A percentile compares a stretch with the other conserved stretches of the same genome.
Evolutionary conservation across 2,113 vertebrate genomes (phyloP).

Genomic region (Oreochromis aureus): DNA sequence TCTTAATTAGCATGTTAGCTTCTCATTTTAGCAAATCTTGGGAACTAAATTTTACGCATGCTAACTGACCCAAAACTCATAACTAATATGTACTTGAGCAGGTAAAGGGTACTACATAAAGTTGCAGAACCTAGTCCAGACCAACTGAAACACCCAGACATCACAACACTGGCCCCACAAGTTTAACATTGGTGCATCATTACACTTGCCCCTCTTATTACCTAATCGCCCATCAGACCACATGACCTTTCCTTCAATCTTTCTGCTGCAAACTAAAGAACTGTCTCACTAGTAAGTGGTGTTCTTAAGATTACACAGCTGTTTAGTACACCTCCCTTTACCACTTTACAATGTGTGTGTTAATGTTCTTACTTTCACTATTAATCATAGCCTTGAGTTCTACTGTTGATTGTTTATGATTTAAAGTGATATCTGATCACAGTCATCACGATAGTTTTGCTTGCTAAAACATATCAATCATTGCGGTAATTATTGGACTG

Average conservation of each 20-base stretch:
- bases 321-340: not conserved
- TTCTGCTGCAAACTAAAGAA: not conserved
- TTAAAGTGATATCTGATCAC: not conserved
- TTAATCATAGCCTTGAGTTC: not conserved
- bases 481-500: not conserved
- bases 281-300: not conserved
- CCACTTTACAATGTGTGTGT: not conserved
- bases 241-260: not conserved
- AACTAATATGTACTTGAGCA: not conserved
- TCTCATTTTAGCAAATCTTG: not conserved
- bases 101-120: not conserved
- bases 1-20: not conserved
- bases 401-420: not conserved
- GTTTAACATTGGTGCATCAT: not conserved
- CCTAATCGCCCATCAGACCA: not conserved
- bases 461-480: not conserved
- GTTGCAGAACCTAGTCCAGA: not conserved
- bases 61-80: not conserved
- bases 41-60: not conserved
- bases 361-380: not conserved
- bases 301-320: not conserved
- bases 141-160: not conserved
- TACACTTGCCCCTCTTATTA: not conserved
- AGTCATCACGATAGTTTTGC: not conserved
- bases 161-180: not conserved